Evolutionary conservation across 2,113 vertebrate species (phyloP).

Genomic region (Axis porcinus): DNA sequence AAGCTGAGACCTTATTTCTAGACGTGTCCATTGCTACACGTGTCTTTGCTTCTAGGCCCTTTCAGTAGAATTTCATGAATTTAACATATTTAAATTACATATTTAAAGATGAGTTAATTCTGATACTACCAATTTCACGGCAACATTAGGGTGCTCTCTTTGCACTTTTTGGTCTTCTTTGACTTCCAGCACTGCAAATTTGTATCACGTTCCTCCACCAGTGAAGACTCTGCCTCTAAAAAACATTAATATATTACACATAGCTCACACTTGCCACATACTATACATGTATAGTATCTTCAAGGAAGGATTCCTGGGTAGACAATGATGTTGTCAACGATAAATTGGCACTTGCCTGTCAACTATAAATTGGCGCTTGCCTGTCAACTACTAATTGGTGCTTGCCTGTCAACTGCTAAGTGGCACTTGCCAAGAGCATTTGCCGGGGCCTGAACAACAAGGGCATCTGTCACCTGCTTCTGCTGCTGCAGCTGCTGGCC

Average conservation of each 20-base stretch:
- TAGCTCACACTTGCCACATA: background rate
- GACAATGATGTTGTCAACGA: background rate
- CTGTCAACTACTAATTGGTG: background rate
- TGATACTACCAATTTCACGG: background rate
- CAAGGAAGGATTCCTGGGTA: background rate
- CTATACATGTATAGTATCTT: background rate
- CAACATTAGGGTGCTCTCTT: background rate
- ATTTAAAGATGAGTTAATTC: background rate
- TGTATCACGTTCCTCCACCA: background rate
- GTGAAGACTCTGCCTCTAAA: background rate
- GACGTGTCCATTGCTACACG: background rate
- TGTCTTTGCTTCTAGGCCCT: background rate
- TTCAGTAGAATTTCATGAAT: background rate
- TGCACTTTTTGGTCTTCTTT: background rate
- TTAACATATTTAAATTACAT: background rate
- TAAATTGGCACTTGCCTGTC: background rate
- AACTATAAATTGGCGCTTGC: background rate
- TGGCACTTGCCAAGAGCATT: background rate
- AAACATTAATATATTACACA: background rate
- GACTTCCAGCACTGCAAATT: background rate
- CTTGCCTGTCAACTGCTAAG: background rate
- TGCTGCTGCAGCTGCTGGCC: background rate
- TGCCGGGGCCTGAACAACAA: background rate
- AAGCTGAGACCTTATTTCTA: background rate
- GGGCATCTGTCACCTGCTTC: background rate